Evolutionary conservation across 2,113 vertebrate genomes (phyloP).

Genomic region (Petrocephalus microphthalmus): DNA sequence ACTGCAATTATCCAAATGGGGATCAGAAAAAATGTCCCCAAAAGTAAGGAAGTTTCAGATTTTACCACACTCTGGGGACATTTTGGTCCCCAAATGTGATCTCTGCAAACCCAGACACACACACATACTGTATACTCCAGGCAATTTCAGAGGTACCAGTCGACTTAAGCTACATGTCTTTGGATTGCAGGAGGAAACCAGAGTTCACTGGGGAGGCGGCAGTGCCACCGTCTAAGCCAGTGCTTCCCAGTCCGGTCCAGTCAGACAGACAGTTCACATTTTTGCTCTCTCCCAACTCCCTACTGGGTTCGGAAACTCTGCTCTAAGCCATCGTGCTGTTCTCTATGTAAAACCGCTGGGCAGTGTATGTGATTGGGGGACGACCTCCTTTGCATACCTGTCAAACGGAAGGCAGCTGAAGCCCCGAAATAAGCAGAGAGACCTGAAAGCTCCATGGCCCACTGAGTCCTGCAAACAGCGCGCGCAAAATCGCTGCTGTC

Average conservation of each 20-base stretch:
- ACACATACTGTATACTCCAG: not conserved
- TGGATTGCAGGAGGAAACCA: not conserved
- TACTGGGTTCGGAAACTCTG: too few species aligned
- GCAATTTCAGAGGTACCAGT: not conserved
- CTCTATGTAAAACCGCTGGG: not conserved
- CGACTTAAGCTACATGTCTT: not conserved
- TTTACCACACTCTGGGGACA: too few species aligned
- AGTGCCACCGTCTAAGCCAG: too few species aligned
- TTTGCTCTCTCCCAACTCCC: too few species aligned
- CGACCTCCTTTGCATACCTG: not conserved
- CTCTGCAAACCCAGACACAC: not conserved
- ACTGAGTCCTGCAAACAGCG: not conserved
- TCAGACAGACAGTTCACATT: too few species aligned
- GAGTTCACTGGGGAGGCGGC: too few species aligned
- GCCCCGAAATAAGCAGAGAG: not conserved
- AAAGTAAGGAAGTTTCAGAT: too few species aligned
- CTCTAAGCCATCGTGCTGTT: not conserved
- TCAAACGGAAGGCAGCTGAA: not conserved
- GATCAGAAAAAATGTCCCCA: too few species aligned
- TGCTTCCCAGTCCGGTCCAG: too few species aligned
- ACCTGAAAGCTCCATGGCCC: not conserved
- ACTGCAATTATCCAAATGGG: too few species aligned
- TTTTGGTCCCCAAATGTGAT: too few species aligned
- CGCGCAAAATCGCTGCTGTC: not conserved
- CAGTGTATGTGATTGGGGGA: not conserved